These are phyloP conservation scores for Cladorhizidae sp. DNA, from an alignment of 37 sponge, comb jelly and placozoan species.

Conservation along the genomic window DNA sequence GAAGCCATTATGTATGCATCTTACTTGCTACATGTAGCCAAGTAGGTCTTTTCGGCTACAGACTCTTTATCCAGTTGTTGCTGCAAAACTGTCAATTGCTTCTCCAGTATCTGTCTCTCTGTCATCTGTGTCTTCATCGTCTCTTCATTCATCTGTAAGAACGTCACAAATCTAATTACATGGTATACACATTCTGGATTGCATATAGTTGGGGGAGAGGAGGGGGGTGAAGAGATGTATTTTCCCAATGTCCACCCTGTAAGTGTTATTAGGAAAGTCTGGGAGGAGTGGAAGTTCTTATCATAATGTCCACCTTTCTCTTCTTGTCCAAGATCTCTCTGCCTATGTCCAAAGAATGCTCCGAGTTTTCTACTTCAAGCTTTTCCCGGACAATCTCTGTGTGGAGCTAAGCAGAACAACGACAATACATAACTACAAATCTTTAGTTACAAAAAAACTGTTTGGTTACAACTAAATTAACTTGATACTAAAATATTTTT, in stretches of 20 bases:
- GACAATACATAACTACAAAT: not conserved
- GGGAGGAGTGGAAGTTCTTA: too few relatives aligned
- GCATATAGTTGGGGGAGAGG: not conserved
- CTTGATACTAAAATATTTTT: too few relatives aligned
- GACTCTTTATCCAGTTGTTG: conserved; percentile 20
- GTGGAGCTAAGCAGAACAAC: conserved; percentile 36
- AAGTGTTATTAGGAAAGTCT: too few relatives aligned
- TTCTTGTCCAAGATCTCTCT: conserved; percentile 39
- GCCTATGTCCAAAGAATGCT: conserved; percentile 55
- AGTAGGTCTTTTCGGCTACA: not conserved
- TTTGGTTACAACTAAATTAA: too few relatives aligned
- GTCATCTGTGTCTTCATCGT: conserved; percentile 39
- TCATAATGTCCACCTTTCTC: conserved; percentile 49
- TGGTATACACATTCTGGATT: not conserved
- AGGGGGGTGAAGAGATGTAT: too few relatives aligned
- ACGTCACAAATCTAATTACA: not conserved
- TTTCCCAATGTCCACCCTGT: too few relatives aligned
- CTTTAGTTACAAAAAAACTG: too few relatives aligned
- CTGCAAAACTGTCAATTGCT: conserved; percentile 24
- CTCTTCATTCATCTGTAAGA: conserved; percentile 50
- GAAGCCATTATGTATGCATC: not conserved
- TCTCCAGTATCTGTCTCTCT: conserved; percentile 60
- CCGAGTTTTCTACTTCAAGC: conserved; percentile 47
- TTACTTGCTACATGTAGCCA: not conserved
- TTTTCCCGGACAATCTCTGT: conserved; percentile 49